These are phyloP conservation scores for Neocrepidodera transversa DNA, from an alignment of 2,888 invertebrate genomes.

Conservation along the genomic window DNA sequence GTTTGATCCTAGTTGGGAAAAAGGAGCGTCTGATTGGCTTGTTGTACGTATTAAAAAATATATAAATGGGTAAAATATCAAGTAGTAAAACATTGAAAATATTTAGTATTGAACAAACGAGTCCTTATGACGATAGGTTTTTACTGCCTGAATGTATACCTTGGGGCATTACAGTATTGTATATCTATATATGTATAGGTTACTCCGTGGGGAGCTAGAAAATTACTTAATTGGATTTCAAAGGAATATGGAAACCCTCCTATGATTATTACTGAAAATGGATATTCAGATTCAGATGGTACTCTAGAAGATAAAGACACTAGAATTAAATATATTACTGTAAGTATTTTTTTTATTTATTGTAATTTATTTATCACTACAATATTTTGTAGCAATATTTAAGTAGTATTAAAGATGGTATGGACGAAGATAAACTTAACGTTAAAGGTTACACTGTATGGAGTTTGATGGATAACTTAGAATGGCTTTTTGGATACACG, in stretches of 20 bases:
- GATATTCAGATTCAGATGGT: slow-evolving; percentile 58
- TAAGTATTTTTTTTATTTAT: background rate
- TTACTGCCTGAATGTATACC: no score
- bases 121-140: no score
- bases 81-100: no score
- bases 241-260: slow-evolving; percentile 59
- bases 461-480: slow-evolving; percentile 47
- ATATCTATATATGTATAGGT: slow-evolving; percentile 52
- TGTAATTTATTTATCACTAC: background rate
- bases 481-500: slow-evolving; percentile 43
- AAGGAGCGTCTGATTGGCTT: slow-evolving; percentile 18
- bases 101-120: no score
- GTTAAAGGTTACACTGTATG: slow-evolving; percentile 44
- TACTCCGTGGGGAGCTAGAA: slow-evolving; percentile 66
- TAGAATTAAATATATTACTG: slow-evolving; percentile 6
- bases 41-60: background rate
- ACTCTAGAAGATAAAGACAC: slow-evolving; percentile 23
- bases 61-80: background rate
- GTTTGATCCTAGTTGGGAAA: slow-evolving; percentile 16
- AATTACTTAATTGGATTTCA: slow-evolving; percentile 60
- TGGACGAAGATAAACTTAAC: slow-evolving; percentile 40
- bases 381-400: slow-evolving; percentile 19
- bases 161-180: no score
- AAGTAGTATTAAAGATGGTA: slow-evolving; percentile 36
- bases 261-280: slow-evolving; percentile 66